These are phyloP conservation scores for Eospalax fontanierii DNA, from an alignment of 2,797 vertebrate genomes.

Conservation along the genomic window DNA sequence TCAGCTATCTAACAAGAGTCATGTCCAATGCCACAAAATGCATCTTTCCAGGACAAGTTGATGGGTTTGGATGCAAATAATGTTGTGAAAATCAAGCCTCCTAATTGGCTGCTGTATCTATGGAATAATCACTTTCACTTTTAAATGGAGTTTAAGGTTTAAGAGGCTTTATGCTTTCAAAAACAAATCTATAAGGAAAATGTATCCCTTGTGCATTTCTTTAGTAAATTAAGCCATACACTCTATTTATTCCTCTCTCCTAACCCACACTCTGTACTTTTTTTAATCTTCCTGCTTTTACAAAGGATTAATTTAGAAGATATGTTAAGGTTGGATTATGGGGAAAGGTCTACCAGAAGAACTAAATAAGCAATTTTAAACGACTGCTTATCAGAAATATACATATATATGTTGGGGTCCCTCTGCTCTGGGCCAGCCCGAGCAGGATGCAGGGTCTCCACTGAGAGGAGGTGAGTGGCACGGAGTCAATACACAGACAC, in stretches of 20 bases:
- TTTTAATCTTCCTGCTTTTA: not conserved
- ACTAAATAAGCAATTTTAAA: not conserved
- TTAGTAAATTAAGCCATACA: not conserved
- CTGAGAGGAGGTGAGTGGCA: too few relatives aligned
- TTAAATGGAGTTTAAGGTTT: not conserved
- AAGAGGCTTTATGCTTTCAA: not conserved
- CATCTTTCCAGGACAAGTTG: not conserved
- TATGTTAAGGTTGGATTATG: not conserved
- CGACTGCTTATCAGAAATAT: not conserved
- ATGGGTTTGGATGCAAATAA: not conserved
- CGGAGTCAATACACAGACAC: too few relatives aligned
- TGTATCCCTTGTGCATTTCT: not conserved
- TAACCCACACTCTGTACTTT: not conserved
- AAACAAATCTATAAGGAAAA: too few relatives aligned
- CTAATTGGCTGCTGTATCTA: not conserved
- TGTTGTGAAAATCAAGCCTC: not conserved
- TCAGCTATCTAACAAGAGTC: not conserved
- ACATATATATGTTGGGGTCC: too few relatives aligned
- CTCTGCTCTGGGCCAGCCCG: too few relatives aligned
- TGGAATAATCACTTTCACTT: not conserved
- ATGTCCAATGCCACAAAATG: not conserved
- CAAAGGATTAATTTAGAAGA: not conserved
- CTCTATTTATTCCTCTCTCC: not conserved
- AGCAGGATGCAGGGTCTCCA: too few relatives aligned
- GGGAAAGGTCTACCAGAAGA: not conserved